Evolutionary conservation across 92 coral and sea anemone species (phyloP).

Genomic region (Porites divaricata): DNA sequence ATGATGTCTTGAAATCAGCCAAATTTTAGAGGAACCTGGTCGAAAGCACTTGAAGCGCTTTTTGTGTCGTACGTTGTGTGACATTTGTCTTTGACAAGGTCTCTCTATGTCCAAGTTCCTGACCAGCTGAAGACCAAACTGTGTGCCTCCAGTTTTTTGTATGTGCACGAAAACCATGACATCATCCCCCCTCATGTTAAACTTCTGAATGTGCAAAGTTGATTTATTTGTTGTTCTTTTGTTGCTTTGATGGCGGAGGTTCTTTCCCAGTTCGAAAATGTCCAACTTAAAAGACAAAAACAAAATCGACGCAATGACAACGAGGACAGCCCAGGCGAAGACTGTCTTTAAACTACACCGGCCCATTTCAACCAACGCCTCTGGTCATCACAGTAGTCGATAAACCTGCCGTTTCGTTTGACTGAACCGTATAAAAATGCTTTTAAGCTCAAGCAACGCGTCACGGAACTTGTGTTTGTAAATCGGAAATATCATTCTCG

Average conservation of each 20-base stretch:
- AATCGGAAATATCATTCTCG: neutral
- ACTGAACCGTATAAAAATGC: too few relatives aligned
- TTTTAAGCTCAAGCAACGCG: too few relatives aligned
- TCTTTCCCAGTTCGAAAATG: neutral
- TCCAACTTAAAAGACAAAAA: neutral
- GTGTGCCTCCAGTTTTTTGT: conserved; percentile 94
- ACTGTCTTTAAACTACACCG: neutral
- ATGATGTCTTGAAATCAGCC: conserved; percentile 89
- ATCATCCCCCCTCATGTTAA: conserved; percentile 54
- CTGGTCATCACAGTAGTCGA: too few relatives aligned
- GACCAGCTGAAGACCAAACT: conserved; percentile 82
- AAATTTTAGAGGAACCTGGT: conserved; percentile 72
- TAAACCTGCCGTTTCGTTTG: too few relatives aligned
- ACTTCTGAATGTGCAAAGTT: conserved; percentile 3
- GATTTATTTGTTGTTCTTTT: neutral
- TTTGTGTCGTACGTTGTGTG: neutral
- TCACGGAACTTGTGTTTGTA: neutral
- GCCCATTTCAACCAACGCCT: neutral
- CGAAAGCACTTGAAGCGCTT: conserved; percentile 65
- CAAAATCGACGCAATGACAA: neutral
- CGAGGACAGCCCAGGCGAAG: conserved; percentile 2
- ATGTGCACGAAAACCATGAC: conserved; percentile 93
- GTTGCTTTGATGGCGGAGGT: neutral
- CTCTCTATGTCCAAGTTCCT: conserved; percentile 60
- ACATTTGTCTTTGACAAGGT: conserved; percentile 65